Evolutionary conservation across 2,113 vertebrate genomes (phyloP), one percentile per base, ranked within the genome.

Genomic region (Podarcis raffonei): DNA sequence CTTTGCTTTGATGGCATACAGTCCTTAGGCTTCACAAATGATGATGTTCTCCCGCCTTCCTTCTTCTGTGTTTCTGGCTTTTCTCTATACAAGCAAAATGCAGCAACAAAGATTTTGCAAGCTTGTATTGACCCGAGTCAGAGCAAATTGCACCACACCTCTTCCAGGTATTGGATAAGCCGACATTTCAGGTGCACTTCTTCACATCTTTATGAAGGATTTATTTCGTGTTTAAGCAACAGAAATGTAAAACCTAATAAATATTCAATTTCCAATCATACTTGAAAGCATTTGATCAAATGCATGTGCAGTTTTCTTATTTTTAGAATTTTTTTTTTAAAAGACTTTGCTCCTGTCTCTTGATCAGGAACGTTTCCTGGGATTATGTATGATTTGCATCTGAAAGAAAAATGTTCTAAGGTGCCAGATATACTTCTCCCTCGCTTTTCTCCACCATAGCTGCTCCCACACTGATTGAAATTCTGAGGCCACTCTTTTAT

Each of bases 211-310:
- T 35, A 89, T 93, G 90, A 89, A 18, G 83, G 75, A 66, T 18
- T 0, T 5, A 37, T 72, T 20, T 92, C 23, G 76, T 69, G 30
- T 90, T 69, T 11, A 66, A 74, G 22, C 13, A 78, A 48, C 87
- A 69, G 74, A 85, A 92, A 91, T 88, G n/a, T 74, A 89, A 68
- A 80, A 68, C 69, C 69, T 92, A 85, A 91, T 86, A 91, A 77
- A 57, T 83, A 71, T 86, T 89, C 0, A 2, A 74, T 92, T 93
- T 90, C 48, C 16, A 71, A 13, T 69, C 1, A n/a, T 25, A 42
- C 59, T 68, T 86, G 27, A 86, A 92, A 83, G 39, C 18, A 84
- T 91, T 87, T 87, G 11, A 84, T 81, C 85, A 86, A 16, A 75
- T 53, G 48, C 48, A 62, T 65, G 74, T 86, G 87, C 4, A 37